phyloP scores from a whole-genome alignment of 2,113 vertebrate species.

The Panurus biarmicus region DNA sequence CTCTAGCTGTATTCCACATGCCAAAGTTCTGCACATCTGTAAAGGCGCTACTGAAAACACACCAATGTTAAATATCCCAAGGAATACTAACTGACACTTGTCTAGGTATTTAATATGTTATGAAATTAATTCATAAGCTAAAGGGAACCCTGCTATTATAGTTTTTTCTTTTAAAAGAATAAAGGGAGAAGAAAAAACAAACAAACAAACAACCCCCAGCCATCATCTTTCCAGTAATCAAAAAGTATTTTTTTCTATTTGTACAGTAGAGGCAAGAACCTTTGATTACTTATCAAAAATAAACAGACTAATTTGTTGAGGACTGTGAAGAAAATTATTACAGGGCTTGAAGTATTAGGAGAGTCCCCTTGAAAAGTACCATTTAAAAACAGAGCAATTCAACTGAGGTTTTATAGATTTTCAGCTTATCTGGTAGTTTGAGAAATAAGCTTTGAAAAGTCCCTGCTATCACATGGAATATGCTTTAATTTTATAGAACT shows the following conservation, averaged over 20 bases:
- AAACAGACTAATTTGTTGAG: background rate
- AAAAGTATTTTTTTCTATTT: background rate
- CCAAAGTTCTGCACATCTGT: background rate
- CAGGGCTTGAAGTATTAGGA: background rate
- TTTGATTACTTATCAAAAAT: slow-evolving; percentile 18
- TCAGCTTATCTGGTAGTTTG: background rate
- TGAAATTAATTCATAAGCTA: background rate
- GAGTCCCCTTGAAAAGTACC: background rate
- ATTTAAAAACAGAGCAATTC: background rate
- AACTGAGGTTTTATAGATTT: background rate
- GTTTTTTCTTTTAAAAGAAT: background rate
- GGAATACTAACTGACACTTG: background rate
- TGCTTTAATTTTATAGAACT: background rate
- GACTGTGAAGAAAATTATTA: slow-evolving; percentile 2
- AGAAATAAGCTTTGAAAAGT: background rate
- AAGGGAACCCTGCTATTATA: rapidly evolving
- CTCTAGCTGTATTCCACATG: too few relatives aligned
- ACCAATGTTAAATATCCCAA: background rate
- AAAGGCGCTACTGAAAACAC: background rate
- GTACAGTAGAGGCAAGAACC: background rate
- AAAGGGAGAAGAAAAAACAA: background rate
- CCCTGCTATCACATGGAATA: background rate
- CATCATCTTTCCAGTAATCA: background rate
- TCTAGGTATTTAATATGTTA: background rate
- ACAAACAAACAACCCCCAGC: background rate